These are phyloP conservation scores for Philhelius pedissequus DNA, from an alignment of 2,888 invertebrate species.

Conservation along the genomic window DNA sequence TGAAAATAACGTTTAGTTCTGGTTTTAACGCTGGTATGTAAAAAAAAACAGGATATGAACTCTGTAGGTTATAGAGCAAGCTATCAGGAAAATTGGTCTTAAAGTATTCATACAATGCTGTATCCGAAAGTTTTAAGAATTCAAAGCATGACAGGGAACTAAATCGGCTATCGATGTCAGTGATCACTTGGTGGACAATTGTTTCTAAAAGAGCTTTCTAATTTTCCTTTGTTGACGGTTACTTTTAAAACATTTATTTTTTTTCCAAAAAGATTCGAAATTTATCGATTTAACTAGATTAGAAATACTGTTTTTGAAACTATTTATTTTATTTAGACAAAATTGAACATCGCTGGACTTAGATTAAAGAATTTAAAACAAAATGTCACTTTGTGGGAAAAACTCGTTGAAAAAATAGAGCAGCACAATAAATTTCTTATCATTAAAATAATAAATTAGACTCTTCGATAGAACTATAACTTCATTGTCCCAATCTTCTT, in stretches of 20 bases:
- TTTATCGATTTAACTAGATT: no score
- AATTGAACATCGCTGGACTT: background rate
- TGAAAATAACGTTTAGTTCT: background rate
- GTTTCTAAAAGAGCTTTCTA: background rate
- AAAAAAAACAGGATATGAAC: background rate
- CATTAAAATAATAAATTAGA: background rate
- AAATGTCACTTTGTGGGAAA: background rate
- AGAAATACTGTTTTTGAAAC: background rate
- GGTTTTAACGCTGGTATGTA: background rate
- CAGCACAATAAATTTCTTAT: no score
- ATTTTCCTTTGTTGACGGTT: background rate
- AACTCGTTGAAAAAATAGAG: background rate
- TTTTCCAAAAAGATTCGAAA: no score
- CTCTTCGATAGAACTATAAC: background rate
- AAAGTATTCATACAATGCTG: background rate
- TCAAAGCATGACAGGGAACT: background rate
- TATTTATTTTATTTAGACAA: background rate
- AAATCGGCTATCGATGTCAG: background rate
- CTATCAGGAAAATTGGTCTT: background rate
- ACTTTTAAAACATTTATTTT: no score
- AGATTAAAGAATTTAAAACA: background rate
- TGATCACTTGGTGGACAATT: background rate
- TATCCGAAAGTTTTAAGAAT: background rate
- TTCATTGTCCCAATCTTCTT: no score
- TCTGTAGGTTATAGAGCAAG: background rate